Base-by-base conservation (phyloP, 2,888 invertebrate genomes). In the Metacarcinus magister region DNA sequence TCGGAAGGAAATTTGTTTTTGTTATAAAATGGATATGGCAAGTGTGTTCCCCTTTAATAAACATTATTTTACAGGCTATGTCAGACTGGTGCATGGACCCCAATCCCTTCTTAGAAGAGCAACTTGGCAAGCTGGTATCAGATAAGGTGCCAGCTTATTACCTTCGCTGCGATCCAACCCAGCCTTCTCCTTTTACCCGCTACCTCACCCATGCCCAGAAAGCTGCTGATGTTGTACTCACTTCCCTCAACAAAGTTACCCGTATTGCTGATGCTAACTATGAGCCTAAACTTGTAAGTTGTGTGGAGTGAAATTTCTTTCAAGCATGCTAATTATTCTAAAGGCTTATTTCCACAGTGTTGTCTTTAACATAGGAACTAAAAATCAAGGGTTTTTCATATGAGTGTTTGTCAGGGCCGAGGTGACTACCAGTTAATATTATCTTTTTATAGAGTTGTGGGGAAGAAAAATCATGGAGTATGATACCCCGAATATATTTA, bases 51-150 rank as follows among this genome's bases (percentile, higher is more conserved):
- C 28, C 28, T 75, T 28, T 8, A 28, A 0, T n/a, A 28, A 28
- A 8, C 75, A 75, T 23, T 82, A 28, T 87, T 28, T 39, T 97
- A n/a, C 97, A 98, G 98, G 98, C 99, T 54, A 32, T 98, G 92
- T 99, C 99, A 92, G 99, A 99, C 98, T 98, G 99, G 43, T 99
- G 99, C 98, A 98, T 98, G 97, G 98, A 98, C 97, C 99, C 99
- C 13, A 99, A 99, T 97, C 98, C 98, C 96, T 99, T 98, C 97
- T 98, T 99, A 94, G 98, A 97, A 94, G 97, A 97, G 92, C 97
- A 97, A 92, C 97, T 98, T 13, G 97, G 97, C 8, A 97, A 95
- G n/a, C 94, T 96, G 43, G 96, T 96, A 32, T 96, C 96, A 7
- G 90, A 90, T 67, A 97, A 97, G 75, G 95, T 97, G n/a, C 97